These are phyloP conservation scores for Gnathonemus longibarbis DNA, from an alignment of 2,113 vertebrate species.

Conservation along the genomic window DNA sequence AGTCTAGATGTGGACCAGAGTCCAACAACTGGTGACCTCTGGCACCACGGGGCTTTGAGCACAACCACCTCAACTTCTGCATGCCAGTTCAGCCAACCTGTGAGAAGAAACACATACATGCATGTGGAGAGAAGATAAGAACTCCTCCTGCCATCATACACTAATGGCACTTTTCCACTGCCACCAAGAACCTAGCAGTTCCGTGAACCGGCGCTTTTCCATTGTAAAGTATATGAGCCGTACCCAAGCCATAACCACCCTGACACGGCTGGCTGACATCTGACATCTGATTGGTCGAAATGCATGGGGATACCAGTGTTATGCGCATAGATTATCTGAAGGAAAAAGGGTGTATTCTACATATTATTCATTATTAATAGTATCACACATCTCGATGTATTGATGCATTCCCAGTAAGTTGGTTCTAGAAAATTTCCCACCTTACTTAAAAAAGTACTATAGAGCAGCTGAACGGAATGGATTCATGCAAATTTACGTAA, in stretches of 20 bases:
- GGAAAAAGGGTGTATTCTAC: background rate
- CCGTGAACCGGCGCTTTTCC: no score
- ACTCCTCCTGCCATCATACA: background rate
- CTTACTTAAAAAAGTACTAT: background rate
- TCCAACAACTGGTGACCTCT: background rate
- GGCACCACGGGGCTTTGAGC: background rate
- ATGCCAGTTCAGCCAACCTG: background rate
- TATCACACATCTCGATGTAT: background rate
- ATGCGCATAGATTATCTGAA: background rate
- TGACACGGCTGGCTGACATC: background rate
- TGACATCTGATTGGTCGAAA: background rate
- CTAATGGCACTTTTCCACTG: background rate
- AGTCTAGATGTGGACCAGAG: background rate
- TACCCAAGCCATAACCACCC: background rate
- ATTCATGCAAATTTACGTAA: background rate
- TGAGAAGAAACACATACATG: background rate
- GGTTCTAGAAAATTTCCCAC: background rate
- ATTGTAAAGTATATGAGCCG: no score
- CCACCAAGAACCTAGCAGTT: background rate
- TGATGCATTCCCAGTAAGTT: background rate
- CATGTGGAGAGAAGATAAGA: background rate
- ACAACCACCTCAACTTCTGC: background rate
- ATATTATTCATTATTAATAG: background rate
- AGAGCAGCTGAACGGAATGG: background rate
- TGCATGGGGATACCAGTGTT: background rate